These are phyloP conservation scores for Ciconia maguari DNA, from an alignment of 2,113 vertebrate genomes.

Conservation along the genomic window DNA sequence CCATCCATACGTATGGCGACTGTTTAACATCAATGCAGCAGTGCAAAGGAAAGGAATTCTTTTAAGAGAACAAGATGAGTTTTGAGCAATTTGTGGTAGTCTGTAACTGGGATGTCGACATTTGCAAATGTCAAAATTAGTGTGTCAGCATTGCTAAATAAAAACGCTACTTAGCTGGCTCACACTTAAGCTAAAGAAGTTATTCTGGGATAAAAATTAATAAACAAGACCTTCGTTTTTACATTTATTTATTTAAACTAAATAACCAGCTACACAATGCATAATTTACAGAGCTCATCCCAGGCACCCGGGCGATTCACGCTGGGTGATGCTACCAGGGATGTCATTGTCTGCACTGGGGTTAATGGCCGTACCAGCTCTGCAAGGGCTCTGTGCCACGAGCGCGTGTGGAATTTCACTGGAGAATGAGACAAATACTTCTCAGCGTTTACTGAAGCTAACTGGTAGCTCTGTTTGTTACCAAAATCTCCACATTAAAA, in stretches of 20 bases:
- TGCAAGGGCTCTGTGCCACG: not conserved
- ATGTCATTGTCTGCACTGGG: not conserved
- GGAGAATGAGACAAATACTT: not conserved
- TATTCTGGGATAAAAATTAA: not conserved
- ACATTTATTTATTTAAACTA: not conserved
- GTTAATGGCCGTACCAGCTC: not conserved
- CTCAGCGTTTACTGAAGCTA: not conserved
- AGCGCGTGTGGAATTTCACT: not conserved
- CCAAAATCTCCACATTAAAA: not conserved
- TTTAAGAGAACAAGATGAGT: not conserved
- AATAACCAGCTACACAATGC: not conserved
- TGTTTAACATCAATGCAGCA: not conserved
- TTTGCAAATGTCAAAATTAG: not conserved
- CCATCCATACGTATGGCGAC: rapidly evolving
- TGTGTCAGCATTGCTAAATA: not conserved
- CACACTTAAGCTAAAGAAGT: not conserved
- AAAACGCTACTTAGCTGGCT: not conserved
- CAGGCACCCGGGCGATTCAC: not conserved
- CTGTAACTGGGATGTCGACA: not conserved
- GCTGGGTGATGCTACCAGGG: not conserved
- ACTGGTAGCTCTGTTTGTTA: not conserved
- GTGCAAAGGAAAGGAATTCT: not conserved
- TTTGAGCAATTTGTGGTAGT: not conserved
- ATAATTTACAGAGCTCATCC: not conserved
- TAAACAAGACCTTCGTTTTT: not conserved